Evolutionary conservation across 1,140 invertebrate genomes (phyloP), one percentile per base, ranked within the genome.

Genomic region (Wiebesia pumilae): DNA sequence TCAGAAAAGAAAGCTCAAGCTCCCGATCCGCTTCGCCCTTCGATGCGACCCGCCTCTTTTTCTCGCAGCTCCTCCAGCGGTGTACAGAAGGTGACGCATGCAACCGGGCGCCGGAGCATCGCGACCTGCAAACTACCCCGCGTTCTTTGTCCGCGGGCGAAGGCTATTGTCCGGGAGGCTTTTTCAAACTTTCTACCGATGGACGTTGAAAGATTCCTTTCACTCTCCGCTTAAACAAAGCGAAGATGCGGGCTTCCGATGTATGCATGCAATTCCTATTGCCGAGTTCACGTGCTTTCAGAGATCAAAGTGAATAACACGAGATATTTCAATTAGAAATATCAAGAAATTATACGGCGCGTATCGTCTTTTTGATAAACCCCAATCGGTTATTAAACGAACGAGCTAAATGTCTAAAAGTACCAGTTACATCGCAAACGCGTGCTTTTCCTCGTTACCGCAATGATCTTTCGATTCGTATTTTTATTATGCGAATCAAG

Each of bases 1-100:
- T 90, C 30, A 19, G 30, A 21, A 81, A 87, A 87, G 79, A 87
- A 88, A 87, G 85, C 87, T 43, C 47, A 62, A 85, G 84, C 75
- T 83, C 33, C 77, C 79, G 35, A 87, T 85, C 38, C 78, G 51
- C 51, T 77, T 40, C 43, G 30, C 65, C 83, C 62, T 80, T 79
- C 83, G 77, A 78, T 67, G 69, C 51, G 54, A 58, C 65, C 81
- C 88, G 75, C 83, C 81, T 79, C 67, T 86, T 83, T 88, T 80
- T 77, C 87, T 87, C 84, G 85, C 43, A 54, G 7, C 12, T 7
- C 40, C 38, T 24, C 7, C 14, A 24, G 10, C 27, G 3, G 7
- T 35, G 30, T 16, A 3, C 3, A 14, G 27, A 12, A 24, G 16
- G 24, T 33, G 65, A 33, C 4, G 65, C 9, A 24, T 33, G 3